Evolutionary conservation across 23 tunicate genomes (phyloP), one percentile per base, ranked within the genome.

Genomic region (Corella eumyota): DNA sequence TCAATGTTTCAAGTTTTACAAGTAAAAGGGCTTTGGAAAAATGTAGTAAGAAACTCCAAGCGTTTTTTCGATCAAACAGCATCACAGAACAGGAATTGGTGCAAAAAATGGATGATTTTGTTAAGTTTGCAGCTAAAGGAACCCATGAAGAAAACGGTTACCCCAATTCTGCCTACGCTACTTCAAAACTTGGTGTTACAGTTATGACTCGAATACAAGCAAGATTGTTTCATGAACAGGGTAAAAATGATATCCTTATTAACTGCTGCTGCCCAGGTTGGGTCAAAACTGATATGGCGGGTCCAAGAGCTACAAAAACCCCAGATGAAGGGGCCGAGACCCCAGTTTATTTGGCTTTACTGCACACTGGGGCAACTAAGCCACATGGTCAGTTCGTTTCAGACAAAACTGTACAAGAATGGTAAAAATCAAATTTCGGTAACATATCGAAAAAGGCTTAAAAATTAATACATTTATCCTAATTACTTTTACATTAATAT

Each of bases 201-300:
- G 90, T 69, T 1, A 45, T 71, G 68, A 72, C 80, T 34, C 52
- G 90, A 26, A 74, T 90, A 6, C 79, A 67, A 11, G 91, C 79
- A 11, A 68, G 73, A 57, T 46, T 23, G 71, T 1, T 75, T 55
- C 28, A 34, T 9, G 58, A 75, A 44, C 55, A 53, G 23, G 77
- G 75, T 7, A 75, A 76, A 38, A 46, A 76, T 30, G 81, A 77
- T 44, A 61, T 84, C 11, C 59, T 92, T 45, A 19, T 92, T 1
- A 92, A 92, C 51, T 77, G 80, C 29, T 84, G 88, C 53, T 77
- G 88, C 54, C 98, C 98, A 2, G 98, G 98, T 0, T 83, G 74
- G 74, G 77, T 82, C 4, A 51, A 67, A 36, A 92, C 98, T 3
- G 98, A 92, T 29, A 92, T 92, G 98, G 67, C 78, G 0, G 76